These are phyloP conservation scores for Ceraclea dissimilis DNA, from an alignment of 2,888 invertebrate species.

Conservation along the genomic window DNA sequence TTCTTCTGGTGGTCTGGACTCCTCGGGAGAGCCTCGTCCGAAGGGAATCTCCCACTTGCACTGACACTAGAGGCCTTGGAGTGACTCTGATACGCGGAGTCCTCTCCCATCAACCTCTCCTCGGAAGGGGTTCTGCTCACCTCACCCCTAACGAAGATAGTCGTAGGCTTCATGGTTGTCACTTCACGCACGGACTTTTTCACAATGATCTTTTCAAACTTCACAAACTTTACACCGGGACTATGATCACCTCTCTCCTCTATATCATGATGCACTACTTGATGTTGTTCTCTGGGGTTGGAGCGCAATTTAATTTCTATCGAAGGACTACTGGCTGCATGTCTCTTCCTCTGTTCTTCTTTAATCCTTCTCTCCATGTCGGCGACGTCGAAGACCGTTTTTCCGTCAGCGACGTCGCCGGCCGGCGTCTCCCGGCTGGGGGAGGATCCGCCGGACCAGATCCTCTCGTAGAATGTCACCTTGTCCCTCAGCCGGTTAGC, in stretches of 20 bases:
- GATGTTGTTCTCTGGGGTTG: constrained; percentile 28
- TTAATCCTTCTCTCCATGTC: constrained; percentile 53
- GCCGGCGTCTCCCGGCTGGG: constrained; percentile 33
- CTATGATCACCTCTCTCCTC: constrained; percentile 59
- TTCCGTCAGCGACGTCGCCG: constrained; percentile 36
- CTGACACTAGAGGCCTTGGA: constrained; percentile 47
- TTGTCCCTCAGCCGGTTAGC: constrained; percentile 56
- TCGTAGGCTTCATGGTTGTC: constrained; percentile 14
- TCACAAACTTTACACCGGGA: constrained; percentile 58
- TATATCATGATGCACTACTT: constrained; percentile 28
- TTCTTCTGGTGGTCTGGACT: constrained; percentile 43
- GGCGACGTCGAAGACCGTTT: constrained; percentile 44
- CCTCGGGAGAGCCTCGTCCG: constrained; percentile 44
- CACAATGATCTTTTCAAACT: constrained; percentile 63
- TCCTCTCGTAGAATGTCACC: constrained; percentile 73
- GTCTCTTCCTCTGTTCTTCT: constrained; percentile 47
- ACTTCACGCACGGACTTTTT: constrained; percentile 47
- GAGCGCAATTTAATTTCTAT: constrained; percentile 56
- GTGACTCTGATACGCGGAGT: constrained; percentile 54
- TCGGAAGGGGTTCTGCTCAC: constrained; percentile 47
- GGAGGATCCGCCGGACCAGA: constrained; percentile 52
- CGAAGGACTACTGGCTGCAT: constrained; percentile 46
- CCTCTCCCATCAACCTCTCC: constrained; percentile 38
- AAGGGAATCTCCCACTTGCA: constrained; percentile 45
- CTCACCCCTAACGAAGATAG: constrained; percentile 19